Evolutionary conservation across 1,140 invertebrate genomes (phyloP).

Genomic region (Drosophila kohkoa): DNA sequence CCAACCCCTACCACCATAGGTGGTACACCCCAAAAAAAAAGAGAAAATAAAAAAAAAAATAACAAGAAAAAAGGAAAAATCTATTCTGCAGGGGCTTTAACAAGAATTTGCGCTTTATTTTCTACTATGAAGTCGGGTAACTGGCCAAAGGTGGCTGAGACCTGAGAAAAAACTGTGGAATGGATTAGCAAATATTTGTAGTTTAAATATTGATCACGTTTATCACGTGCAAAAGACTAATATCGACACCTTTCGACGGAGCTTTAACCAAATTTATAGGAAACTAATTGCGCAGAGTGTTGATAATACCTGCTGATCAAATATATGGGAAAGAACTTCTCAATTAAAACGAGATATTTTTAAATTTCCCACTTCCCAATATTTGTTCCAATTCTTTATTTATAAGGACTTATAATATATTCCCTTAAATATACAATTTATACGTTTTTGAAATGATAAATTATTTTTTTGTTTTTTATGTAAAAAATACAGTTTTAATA

Average conservation of each 20-base stretch:
- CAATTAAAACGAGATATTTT: no score
- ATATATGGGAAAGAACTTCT: no score
- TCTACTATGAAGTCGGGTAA: slow-evolving; percentile 55
- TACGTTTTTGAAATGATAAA: background rate
- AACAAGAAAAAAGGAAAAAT: slow-evolving; percentile 29
- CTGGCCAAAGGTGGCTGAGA: slow-evolving; percentile 39
- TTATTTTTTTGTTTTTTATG: no score
- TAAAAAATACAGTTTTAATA: no score
- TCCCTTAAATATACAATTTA: background rate
- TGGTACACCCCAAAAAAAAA: slow-evolving; percentile 52
- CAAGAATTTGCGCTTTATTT: slow-evolving; percentile 73
- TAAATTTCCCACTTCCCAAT: background rate
- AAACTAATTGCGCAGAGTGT: background rate
- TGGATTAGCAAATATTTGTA: slow-evolving; percentile 33
- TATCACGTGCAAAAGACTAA: background rate
- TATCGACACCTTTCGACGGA: background rate
- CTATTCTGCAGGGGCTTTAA: slow-evolving; percentile 70
- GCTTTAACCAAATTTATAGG: background rate
- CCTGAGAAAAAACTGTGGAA: slow-evolving; percentile 31
- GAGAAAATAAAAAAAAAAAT: slow-evolving; percentile 17
- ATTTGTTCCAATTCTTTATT: no score
- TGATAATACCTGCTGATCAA: background rate
- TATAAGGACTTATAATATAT: no score
- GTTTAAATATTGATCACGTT: slow-evolving; percentile 16
- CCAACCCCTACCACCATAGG: slow-evolving; percentile 20